Base-by-base conservation (phyloP, 2,113 vertebrate species). In the Tretioscincus oriximinensis region DNA sequence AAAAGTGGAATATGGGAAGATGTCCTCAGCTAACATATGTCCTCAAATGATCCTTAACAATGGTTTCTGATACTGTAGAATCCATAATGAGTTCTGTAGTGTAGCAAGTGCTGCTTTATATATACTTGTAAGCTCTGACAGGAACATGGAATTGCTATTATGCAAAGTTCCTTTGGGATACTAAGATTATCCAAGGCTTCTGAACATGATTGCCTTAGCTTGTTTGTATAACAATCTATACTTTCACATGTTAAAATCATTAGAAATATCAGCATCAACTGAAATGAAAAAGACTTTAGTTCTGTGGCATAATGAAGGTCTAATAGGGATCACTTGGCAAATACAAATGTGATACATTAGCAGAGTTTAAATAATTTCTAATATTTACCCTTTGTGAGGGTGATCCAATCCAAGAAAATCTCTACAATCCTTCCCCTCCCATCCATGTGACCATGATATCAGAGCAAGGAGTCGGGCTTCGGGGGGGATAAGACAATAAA, bases 141-240 rank as follows among this genome's bases (percentile, higher is more conserved):
- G 80, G 82, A 81, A 88, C 89, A 85, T 64, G 86, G 64, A 79
- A 84, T 86, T 87, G 84, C 77, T 77, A 29, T 90, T 88, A 88
- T 12, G 31, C 5, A 35, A 81, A 73, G 29, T 83, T 71, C 71
- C 76, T 49, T 67, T 69, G 54, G 83, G 82, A 63, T 73, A 77
- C 20, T 14, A 66, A 79, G 51, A 82, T 65, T 47, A 76, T 63
- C 21, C 24, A n/a, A 79, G 47, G 45, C 35, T 26, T 72, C 18
- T 68, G 45, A 75, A 70, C 12, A 81, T 0, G 0, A 87, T 2
- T 5, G 1, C 24, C 66, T 70, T 9, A 76, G 66, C 71, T 81
- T 35, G 7, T 76, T 71, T 86, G 67, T 47, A 35, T 69, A 71
- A 31, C 1, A n/a, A 64, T 58, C 29, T 9, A 78, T 22, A 45